phyloP scores from a whole-genome alignment of 2,797 vertebrate genomes.

The Crenuchus spilurus region DNA sequence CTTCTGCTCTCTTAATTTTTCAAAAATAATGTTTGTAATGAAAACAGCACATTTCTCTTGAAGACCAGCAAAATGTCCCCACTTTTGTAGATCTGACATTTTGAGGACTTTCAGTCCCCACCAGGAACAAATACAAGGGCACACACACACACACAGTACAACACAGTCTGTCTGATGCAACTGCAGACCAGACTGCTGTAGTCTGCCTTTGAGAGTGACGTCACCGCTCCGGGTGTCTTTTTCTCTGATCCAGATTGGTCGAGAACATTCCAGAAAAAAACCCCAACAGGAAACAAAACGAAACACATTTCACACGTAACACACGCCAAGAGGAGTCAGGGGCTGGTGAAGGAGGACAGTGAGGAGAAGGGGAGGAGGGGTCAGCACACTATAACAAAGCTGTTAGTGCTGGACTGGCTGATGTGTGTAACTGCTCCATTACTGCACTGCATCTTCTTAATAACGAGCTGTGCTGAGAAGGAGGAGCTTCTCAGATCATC shows the following conservation, averaged over 20 bases:
- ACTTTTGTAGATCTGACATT: no score
- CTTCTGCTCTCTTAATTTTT: no score
- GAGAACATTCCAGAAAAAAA: conserved; percentile 47
- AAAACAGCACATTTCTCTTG: no score
- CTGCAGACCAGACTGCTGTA: background rate
- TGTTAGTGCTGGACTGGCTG: background rate
- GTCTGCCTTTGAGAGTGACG: background rate
- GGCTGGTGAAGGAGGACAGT: background rate
- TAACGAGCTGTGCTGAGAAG: no score
- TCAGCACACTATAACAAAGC: background rate
- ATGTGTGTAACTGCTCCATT: background rate
- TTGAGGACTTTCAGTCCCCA: no score
- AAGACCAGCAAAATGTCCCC: no score
- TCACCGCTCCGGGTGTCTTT: conserved; percentile 30
- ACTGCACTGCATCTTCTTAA: no score
- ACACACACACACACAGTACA: background rate
- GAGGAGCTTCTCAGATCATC: no score
- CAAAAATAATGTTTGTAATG: no score
- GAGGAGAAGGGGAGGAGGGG: background rate
- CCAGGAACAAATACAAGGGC: no score
- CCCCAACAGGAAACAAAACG: background rate
- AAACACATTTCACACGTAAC: conserved; percentile 40
- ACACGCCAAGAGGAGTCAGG: background rate
- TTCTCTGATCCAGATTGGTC: conserved; percentile 20
- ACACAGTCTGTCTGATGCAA: background rate